These are phyloP conservation scores for Ctenopoma kingsleyae DNA, from an alignment of 2,797 vertebrate genomes.

Conservation along the genomic window DNA sequence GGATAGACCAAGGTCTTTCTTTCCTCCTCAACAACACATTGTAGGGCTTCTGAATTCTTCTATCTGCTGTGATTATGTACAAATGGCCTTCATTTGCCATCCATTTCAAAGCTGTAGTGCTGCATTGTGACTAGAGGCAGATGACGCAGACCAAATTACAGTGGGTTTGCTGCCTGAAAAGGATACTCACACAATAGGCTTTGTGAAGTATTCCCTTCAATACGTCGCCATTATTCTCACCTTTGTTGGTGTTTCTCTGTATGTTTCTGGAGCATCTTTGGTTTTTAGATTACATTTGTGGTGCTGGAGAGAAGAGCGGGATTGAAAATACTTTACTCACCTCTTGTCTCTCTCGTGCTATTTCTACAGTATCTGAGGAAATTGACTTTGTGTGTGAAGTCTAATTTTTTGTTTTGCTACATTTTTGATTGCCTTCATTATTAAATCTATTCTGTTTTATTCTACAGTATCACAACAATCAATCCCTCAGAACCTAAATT, in stretches of 20 bases:
- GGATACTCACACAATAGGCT: conserved; percentile 85
- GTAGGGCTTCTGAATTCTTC: conserved; percentile 81
- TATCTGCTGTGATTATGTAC: conserved; percentile 84
- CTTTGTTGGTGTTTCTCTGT: conserved; percentile 81
- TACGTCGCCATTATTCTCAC: conserved; percentile 81
- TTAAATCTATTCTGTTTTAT: conserved; percentile 48
- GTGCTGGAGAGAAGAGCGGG: conserved; percentile 47
- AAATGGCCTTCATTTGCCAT: conserved; percentile 86
- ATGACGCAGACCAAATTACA: conserved; percentile 85
- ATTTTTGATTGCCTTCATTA: conserved; percentile 43
- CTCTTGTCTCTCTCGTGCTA: conserved; percentile 51
- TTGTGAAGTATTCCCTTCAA: conserved; percentile 84
- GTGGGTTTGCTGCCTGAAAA: conserved; percentile 84
- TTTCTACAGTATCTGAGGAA: conserved; percentile 49
- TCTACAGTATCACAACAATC: conserved; percentile 21
- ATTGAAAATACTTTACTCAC: conserved; percentile 61
- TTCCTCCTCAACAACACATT: conserved; percentile 82
- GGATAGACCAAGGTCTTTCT: conserved; percentile 85
- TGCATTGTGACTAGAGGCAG: conserved; percentile 84
- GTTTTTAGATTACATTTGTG: conserved; percentile 79
- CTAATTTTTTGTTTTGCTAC: conserved; percentile 30
- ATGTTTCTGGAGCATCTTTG: conserved; percentile 81
- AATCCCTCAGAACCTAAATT: conserved; percentile 6
- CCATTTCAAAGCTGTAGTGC: conserved; percentile 84
- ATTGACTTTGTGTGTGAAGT: conserved; percentile 44